Base-by-base conservation (phyloP, 2,888 invertebrate genomes). In the Caenorhabditis japonica region DNA sequence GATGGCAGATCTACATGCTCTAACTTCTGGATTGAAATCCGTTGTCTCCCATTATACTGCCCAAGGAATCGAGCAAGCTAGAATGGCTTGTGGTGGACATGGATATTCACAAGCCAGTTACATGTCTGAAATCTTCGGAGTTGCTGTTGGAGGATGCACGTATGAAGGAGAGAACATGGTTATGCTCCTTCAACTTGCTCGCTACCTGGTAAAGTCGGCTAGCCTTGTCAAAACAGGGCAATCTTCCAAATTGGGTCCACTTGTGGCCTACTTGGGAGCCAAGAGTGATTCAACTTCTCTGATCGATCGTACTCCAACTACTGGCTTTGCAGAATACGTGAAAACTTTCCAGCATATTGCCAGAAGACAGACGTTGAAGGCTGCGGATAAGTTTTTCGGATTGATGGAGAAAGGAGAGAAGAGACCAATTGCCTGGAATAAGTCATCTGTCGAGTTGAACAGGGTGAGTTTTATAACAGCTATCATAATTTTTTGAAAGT, bases 151-250 rank as follows among this genome's bases (percentile, higher is more conserved):
- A 44, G 93, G 93, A 61, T 93, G 93, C 88, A 97, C 96, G 0
- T 97, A 96, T 88, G 96, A 97, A 90, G 96, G 97, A 0, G 96
- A 97, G 90, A 96, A 97, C 89, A 95, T 95, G 0, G 95, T 97
- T 19, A 91, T 97, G 88, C 90, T 93, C 64, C 90, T 97, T 59
- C 97, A 97, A 90, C 94, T 94, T 0, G 94, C 95, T 2, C 87
- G 92, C 77, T 94, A 92, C 88, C 90, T 94, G 44, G 91, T 94
- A 60, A 94, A 94, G 41, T 70, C 64, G 0, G 79, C 72, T 4
- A 59, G 49, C 19, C 21, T 39, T 27, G 58, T 51, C 4, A 55
- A 55, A 30, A 38, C 62, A 21, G 55, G 72, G 10, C 30, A 64
- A 17, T 2, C 41, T 3, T 15, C 36, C 0, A 15, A 49, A 15